These are phyloP conservation scores for Drosophila buzzatii DNA, from an alignment of 2,888 invertebrate genomes.

Conservation along the genomic window DNA sequence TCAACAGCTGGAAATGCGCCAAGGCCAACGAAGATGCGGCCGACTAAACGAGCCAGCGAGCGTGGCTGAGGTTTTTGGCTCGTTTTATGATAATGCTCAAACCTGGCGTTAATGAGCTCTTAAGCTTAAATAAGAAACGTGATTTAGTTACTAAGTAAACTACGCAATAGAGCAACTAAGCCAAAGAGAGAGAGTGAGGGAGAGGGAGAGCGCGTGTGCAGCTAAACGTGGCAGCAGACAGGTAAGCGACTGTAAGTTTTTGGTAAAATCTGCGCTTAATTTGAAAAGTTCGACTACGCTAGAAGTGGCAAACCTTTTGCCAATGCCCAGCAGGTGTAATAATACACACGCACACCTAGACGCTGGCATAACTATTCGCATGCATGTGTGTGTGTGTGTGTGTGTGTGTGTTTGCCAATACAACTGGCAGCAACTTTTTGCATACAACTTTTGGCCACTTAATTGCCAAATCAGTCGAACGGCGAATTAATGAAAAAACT, in stretches of 20 bases:
- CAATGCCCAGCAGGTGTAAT: conserved; percentile 61
- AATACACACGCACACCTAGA: conserved; percentile 17
- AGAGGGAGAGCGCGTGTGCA: neutral
- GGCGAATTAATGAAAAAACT: conserved; percentile 76
- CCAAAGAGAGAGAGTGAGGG: neutral
- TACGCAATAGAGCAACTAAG: conserved; percentile 60
- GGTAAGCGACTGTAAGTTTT: conserved; percentile 44
- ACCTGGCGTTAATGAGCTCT: conserved; percentile 82
- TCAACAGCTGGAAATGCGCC: conserved; percentile 41
- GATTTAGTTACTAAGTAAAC: conserved; percentile 81
- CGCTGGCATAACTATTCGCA: neutral
- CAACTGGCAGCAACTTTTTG: conserved; percentile 63
- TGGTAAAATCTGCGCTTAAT: conserved; percentile 75
- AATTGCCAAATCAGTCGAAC: conserved; percentile 69
- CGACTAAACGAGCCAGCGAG: conserved; percentile 37
- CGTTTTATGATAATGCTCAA: conserved; percentile 79
- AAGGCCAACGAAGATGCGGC: conserved; percentile 30
- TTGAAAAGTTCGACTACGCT: conserved; percentile 73
- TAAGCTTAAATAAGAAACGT: conserved; percentile 83
- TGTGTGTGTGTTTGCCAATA: conserved; percentile 17
- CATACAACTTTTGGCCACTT: conserved; percentile 70
- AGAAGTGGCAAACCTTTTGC: conserved; percentile 42
- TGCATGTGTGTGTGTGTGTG: neutral
- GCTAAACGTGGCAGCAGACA: conserved; percentile 11
- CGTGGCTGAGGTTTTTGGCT: conserved; percentile 46